A percentile compares a stretch with the other conserved stretches of the same genome.
phyloP scores from a whole-genome alignment of 2,113 vertebrate species.

The Apaloderma vittatum region DNA sequence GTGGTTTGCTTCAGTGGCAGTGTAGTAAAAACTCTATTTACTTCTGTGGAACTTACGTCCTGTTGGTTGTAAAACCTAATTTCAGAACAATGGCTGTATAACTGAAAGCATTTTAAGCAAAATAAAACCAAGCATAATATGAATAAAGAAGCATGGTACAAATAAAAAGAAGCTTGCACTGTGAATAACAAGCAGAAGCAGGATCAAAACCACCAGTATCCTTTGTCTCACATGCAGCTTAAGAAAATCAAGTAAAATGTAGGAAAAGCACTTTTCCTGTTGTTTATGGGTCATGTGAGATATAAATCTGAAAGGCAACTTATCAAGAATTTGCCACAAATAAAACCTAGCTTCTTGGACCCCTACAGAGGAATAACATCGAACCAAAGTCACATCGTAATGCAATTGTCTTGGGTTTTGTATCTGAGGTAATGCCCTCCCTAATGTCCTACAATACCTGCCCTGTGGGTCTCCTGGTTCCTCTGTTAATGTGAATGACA shows the following conservation, averaged over 20 bases:
- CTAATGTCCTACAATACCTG: background rate
- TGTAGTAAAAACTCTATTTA: background rate
- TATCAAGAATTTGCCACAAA: background rate
- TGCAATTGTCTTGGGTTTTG: background rate
- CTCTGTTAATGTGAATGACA: background rate
- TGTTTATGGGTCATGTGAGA: background rate
- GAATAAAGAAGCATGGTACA: conserved; percentile 11
- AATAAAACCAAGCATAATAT: conserved; percentile 51
- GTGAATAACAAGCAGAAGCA: background rate
- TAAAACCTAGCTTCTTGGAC: background rate
- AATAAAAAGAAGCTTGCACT: background rate
- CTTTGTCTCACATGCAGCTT: background rate
- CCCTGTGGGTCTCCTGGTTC: background rate
- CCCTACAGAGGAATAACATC: background rate
- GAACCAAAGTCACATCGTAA: background rate
- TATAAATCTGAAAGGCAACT: background rate
- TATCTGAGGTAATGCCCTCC: background rate
- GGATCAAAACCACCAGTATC: background rate
- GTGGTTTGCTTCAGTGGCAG: background rate
- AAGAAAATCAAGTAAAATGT: background rate
- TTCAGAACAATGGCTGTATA: conserved; percentile 31
- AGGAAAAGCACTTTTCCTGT: background rate
- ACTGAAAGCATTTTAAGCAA: conserved; percentile 45
- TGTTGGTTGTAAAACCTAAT: background rate
- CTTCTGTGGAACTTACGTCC: background rate